Evolutionary conservation across 1,140 invertebrate species (phyloP).

Genomic region (Arion vulgaris): DNA sequence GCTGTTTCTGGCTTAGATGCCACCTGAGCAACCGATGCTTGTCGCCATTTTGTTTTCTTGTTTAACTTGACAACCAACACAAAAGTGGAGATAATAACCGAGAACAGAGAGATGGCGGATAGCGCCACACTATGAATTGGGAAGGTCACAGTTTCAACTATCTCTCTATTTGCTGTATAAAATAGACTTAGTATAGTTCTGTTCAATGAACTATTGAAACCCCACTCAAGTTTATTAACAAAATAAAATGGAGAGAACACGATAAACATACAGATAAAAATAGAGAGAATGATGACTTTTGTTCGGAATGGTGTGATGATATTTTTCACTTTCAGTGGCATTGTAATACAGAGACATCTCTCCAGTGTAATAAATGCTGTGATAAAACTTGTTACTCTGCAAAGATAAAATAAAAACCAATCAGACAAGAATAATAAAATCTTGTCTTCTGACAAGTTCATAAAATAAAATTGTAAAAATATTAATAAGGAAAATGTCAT

Average conservation of each 20-base stretch:
- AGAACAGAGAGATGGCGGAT: neutral
- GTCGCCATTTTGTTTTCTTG: slow-evolving; percentile 12
- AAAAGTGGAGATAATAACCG: neutral
- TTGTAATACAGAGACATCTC: too few relatives aligned
- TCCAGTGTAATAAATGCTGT: too few relatives aligned
- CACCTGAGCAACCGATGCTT: neutral
- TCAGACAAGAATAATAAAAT: too few relatives aligned
- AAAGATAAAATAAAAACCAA: neutral
- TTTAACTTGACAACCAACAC: neutral
- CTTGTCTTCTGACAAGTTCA: too few relatives aligned
- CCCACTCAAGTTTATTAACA: neutral
- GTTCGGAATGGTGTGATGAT: neutral
- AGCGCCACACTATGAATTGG: neutral
- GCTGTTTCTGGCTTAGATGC: neutral
- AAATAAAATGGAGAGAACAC: neutral
- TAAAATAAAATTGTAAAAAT: too few relatives aligned
- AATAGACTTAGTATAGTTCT: neutral
- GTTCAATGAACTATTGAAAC: neutral
- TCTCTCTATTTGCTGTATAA: neutral
- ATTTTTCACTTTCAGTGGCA: neutral
- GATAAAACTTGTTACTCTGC: neutral
- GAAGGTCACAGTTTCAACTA: neutral
- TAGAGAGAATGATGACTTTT: neutral
- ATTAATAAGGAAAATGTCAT: too few relatives aligned
- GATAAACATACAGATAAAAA: neutral